Evolutionary conservation across 2,797 vertebrate species (phyloP), one percentile per base, ranked within the genome.

Genomic region (Sternarchorhynchus goeldii): DNA sequence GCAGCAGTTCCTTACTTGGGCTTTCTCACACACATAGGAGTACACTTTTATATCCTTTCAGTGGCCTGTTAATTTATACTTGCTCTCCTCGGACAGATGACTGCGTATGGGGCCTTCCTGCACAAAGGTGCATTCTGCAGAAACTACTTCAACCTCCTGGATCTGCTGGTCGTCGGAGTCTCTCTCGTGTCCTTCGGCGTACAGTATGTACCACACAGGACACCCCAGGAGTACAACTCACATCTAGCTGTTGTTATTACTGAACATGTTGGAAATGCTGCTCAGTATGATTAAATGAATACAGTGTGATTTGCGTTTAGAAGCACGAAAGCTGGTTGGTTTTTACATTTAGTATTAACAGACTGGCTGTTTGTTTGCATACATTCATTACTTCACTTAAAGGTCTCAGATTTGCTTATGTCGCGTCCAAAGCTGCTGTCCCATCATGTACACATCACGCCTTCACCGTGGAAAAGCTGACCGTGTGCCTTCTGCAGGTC

Each of bases 81-180:
- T 21, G 6, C 29, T 34, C 25, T 25, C 10, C 56, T 73, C 56
- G 58, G 20, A 34, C 90, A 99, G 98, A 97, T 99, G 96, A 97
- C 96, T 2, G 96, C 97, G 6, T 99, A 97, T 71, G 98, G 98
- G 83, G 97, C 97, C 0, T 99, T 99, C 86, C 93, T 99, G 79
- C 98, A 99, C 91, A 98, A 98, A 92, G 98, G 98, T 17, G 96
- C 97, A 5, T 99, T 99, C 92, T 99, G 97, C 88, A 94, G 98
- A 84, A 99, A 97, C 91, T 99, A 98, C 89, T 99, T 99, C 89
- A 99, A 99, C 90, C 90, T 99, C 81, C 88, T 99, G 88, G 98
- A 99, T 86, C 94, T 99, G 90, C 93, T 99, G 89, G 98, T 99
- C 1, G 98, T 99, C 14, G 97, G 97, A 1, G 97, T 99, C 65